Conservation (phyloP, 1,140 invertebrate genomes). For the Drosophila pseudoobscura region DNA sequence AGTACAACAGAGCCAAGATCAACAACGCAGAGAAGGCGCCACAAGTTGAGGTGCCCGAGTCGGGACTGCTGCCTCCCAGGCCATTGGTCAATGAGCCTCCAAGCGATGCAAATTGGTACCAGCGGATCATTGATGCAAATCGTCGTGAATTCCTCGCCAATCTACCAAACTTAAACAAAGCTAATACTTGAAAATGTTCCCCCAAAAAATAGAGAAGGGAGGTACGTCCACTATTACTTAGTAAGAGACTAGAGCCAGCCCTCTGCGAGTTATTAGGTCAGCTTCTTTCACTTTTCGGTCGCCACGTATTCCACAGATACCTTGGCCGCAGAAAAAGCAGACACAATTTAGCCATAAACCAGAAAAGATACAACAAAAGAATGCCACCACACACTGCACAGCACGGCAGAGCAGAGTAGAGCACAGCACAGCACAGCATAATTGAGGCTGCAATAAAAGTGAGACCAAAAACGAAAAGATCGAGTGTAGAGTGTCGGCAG, state of each 20-base stretch:
- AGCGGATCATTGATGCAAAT: constrained; percentile 70
- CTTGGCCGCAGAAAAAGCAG: constrained; percentile 28
- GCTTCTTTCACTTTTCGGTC: constrained; percentile 66
- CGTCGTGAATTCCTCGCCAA: constrained; percentile 72
- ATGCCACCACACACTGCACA: constrained; percentile 22
- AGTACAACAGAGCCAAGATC: constrained; percentile 59
- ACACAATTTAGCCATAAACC: constrained; percentile 11
- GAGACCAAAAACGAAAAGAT: background rate
- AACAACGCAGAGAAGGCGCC: constrained; percentile 73
- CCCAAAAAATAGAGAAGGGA: constrained; percentile 13
- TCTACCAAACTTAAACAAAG: constrained; percentile 58
- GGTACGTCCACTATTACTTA: constrained; percentile 1
- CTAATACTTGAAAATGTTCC: constrained; percentile 26
- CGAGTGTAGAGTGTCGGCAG: constrained; percentile 1
- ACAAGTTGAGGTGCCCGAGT: constrained; percentile 33
- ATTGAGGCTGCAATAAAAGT: constrained; percentile 38
- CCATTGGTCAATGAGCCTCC: constrained; percentile 46
- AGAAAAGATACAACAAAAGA: constrained; percentile 30
- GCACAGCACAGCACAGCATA: background rate
- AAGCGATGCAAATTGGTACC: constrained; percentile 59
- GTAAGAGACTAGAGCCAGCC: constrained; percentile 21
- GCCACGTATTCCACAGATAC: constrained; percentile 9
- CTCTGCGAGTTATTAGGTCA: constrained; percentile 58
- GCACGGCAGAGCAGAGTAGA: background rate
- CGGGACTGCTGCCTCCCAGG: constrained; percentile 19